Evolutionary conservation across 2,113 vertebrate species (phyloP).

Genomic region (Setophaga petechia): DNA sequence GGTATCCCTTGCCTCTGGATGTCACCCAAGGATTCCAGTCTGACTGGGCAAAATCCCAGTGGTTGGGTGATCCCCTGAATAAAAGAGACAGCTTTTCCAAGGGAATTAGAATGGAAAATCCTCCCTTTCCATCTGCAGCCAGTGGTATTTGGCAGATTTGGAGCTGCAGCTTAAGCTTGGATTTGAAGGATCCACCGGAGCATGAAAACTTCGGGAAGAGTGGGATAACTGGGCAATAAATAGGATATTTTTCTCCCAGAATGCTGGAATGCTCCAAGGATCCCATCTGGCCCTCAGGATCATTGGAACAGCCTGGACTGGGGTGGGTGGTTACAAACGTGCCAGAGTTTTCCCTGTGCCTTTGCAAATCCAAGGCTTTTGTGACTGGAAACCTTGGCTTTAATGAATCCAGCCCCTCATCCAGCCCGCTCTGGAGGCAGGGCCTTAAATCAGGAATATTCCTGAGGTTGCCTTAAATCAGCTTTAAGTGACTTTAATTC

Average conservation of each 20-base stretch:
- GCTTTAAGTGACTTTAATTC: conserved; percentile 56
- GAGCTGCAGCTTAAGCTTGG: not conserved
- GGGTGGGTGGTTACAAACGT: not conserved
- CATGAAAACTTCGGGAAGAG: accelerated
- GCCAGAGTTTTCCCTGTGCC: not conserved
- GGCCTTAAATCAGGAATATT: conserved; percentile 13
- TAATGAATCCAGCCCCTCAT: not conserved
- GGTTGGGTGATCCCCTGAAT: accelerated
- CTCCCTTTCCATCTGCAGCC: not conserved
- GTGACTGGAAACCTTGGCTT: not conserved
- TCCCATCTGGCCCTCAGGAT: not conserved
- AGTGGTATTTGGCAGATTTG: not conserved
- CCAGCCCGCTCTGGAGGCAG: not conserved
- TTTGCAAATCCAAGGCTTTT: not conserved
- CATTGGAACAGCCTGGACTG: not conserved
- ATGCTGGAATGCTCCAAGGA: not conserved
- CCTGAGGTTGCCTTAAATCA: conserved; percentile 35
- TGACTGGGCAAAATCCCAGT: not conserved
- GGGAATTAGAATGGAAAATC: not conserved
- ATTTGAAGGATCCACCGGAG: not conserved
- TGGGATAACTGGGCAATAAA: not conserved
- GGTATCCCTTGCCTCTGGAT: not conserved
- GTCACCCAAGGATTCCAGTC: not conserved
- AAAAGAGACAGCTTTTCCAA: accelerated
- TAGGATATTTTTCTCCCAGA: not conserved